Evolutionary conservation across 1,140 invertebrate species (phyloP).

Genomic region (Zaprionus africanus): DNA sequence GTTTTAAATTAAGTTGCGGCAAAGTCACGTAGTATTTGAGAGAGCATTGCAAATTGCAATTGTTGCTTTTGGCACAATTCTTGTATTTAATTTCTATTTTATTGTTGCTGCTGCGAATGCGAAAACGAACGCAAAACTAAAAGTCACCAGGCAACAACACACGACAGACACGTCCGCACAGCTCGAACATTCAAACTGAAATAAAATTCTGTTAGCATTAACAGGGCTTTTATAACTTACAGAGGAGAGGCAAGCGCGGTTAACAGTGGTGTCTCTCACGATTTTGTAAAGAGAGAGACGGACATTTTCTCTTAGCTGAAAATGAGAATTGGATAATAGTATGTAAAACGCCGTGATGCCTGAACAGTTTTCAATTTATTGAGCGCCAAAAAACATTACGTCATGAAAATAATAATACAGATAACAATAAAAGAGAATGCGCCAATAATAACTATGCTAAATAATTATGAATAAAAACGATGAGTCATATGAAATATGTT

Average conservation of each 20-base stretch:
- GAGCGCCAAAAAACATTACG: not conserved
- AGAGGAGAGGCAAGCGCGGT: not conserved
- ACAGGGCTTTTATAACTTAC: not conserved
- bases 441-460: no score
- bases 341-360: not conserved
- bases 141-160: not conserved
- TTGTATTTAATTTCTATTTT: slow-evolving; percentile 22
- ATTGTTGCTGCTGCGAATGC: slow-evolving; percentile 2
- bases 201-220: not conserved
- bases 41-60: slow-evolving; percentile 60
- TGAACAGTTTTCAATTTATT: not conserved
- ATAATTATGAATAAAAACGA: no score
- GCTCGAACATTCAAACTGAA: not conserved
- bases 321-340: not conserved
- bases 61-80: slow-evolving; percentile 29
- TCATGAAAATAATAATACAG: not conserved
- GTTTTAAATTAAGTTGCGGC: slow-evolving; percentile 33
- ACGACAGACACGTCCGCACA: not conserved
- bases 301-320: not conserved
- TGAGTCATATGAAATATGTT: no score
- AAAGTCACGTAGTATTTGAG: slow-evolving; percentile 53
- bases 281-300: not conserved
- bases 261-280: not conserved
- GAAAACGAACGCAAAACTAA: slow-evolving; percentile 1
- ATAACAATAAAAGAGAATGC: no score